phyloP scores from a whole-genome alignment of 1,140 invertebrate genomes.

The Dendroctonus valens region DNA sequence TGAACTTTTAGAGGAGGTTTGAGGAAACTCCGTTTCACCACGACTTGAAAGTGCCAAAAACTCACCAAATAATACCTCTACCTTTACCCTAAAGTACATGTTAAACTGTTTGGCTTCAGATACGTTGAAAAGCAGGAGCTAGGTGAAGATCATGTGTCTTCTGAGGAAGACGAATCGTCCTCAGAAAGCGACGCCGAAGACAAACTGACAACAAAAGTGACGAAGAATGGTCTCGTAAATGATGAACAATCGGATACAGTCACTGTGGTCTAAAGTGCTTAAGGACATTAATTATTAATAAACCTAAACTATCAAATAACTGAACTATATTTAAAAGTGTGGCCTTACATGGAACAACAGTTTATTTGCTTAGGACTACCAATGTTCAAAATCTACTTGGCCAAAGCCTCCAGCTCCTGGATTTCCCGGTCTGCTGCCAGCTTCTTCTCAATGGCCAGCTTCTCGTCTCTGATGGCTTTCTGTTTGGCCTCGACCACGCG shows the following conservation, averaged over 20 bases:
- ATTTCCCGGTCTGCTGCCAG: conserved; percentile 52
- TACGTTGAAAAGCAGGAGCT: conserved; percentile 34
- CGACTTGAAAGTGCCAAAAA: no score
- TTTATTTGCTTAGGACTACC: conserved; percentile 3
- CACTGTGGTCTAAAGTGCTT: no score
- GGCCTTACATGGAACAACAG: no score
- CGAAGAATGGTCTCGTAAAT: no score
- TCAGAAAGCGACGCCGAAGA: conserved; percentile 18
- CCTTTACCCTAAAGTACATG: no score
- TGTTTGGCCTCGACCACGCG: conserved; percentile 65
- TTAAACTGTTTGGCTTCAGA: not conserved
- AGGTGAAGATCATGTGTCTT: conserved; percentile 20
- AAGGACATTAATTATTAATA: no score
- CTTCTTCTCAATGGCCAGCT: conserved; percentile 67
- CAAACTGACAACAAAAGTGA: no score
- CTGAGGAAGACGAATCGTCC: conserved; percentile 17
- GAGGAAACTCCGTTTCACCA: no score
- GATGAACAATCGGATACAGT: no score
- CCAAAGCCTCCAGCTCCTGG: conserved; percentile 44
- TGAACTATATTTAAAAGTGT: no score
- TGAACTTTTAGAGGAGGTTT: not conserved
- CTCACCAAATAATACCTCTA: no score
- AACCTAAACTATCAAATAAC: no score
- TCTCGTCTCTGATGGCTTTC: conserved; percentile 66
- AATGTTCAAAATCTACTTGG: conserved; percentile 33